These are phyloP conservation scores for Scaptodrosophila lebanonensis DNA, from an alignment of 1,140 invertebrate species.

Conservation along the genomic window DNA sequence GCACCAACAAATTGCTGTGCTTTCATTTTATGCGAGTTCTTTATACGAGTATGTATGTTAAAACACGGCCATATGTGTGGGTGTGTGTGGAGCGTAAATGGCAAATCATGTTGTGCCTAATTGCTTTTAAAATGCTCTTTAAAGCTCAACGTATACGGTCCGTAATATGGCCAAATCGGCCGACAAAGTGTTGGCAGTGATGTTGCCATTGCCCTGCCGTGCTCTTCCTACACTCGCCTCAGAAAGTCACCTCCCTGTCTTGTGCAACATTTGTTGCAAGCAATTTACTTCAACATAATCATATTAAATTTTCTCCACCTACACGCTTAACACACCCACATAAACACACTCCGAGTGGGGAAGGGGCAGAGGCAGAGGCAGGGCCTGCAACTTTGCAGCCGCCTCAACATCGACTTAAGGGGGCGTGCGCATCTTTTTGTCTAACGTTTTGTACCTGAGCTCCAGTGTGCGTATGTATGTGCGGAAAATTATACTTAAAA, in stretches of 20 bases:
- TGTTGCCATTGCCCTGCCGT: too few species aligned
- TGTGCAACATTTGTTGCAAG: slow-evolving; percentile 69
- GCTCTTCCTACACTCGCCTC: slow-evolving; percentile 3
- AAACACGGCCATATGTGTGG: slow-evolving; percentile 9
- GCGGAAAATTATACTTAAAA: slow-evolving; percentile 61
- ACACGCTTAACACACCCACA: slow-evolving; percentile 42
- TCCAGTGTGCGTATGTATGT: slow-evolving; percentile 4
- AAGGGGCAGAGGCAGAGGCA: too few species aligned
- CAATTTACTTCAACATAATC: slow-evolving; percentile 73
- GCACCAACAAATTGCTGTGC: too few species aligned
- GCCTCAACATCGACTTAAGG: slow-evolving; percentile 15
- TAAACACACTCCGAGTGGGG: too few species aligned
- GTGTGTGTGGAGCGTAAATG: slow-evolving; percentile 29
- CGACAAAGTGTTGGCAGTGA: slow-evolving; percentile 1
- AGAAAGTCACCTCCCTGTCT: slow-evolving; percentile 4
- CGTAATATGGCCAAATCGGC: slow-evolving; percentile 22
- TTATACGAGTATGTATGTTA: too few species aligned
- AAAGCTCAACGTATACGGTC: slow-evolving; percentile 9
- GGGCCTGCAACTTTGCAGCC: slow-evolving; percentile 9
- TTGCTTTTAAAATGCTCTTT: slow-evolving; percentile 54
- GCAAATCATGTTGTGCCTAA: slow-evolving; percentile 51
- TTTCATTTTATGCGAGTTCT: too few species aligned
- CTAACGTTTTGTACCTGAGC: slow-evolving; percentile 56
- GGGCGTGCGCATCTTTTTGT: slow-evolving; percentile 69
- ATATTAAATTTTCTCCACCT: slow-evolving; percentile 72